Conservation (phyloP, 2,797 vertebrate species). For the Malacoraja senta region DNA sequence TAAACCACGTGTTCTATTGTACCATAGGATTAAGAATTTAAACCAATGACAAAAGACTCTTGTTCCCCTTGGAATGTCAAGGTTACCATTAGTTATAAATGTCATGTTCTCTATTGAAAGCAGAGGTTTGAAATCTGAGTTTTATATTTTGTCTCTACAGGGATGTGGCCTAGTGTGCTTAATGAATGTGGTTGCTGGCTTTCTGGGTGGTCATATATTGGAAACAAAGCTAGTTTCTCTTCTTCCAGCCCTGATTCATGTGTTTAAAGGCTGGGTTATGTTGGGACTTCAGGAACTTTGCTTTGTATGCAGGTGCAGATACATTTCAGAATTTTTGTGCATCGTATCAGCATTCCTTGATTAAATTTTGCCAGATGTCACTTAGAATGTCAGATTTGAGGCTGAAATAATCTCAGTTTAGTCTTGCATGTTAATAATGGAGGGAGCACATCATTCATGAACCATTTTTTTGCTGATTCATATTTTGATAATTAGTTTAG, state of each 20-base stretch:
- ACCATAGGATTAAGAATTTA: neutral
- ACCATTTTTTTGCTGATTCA: neutral
- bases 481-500: neutral
- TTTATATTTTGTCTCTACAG: neutral
- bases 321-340: neutral
- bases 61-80: neutral
- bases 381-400: neutral
- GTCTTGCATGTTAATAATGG: neutral
- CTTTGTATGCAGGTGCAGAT: slow-evolving; percentile 21
- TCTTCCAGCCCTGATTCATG: neutral
- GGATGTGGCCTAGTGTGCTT: neutral
- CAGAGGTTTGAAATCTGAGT: neutral
- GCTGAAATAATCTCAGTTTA: neutral
- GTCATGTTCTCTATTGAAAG: neutral
- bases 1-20: neutral
- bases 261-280: neutral
- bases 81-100: neutral
- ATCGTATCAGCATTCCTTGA: neutral
- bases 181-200: slow-evolving; percentile 26
- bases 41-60: neutral
- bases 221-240: slow-evolving; percentile 10
- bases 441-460: neutral
- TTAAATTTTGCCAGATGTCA: slow-evolving; percentile 30
- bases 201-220: slow-evolving; percentile 29
- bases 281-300: neutral